Conservation (phyloP, 1,140 invertebrate species). For the Drosophila triauraria region DNA sequence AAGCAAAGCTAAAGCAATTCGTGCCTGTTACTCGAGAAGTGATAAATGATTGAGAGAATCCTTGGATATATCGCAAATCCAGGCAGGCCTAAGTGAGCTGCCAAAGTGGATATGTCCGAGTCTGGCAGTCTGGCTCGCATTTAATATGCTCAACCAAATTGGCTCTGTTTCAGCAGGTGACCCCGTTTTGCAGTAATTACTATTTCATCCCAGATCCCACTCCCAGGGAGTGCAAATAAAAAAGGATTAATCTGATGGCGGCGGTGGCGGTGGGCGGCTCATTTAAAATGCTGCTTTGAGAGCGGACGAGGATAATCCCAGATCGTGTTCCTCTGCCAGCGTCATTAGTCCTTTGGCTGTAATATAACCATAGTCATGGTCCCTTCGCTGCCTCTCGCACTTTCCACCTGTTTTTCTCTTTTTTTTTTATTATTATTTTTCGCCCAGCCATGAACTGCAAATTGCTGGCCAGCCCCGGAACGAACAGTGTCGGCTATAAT, state of each 20-base stretch:
- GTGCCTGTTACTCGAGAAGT: conserved; percentile 30
- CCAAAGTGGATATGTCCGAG: conserved; percentile 19
- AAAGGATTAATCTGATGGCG: conserved; percentile 14
- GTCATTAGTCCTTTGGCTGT: conserved; percentile 18
- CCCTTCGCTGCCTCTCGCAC: background rate
- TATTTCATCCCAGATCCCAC: conserved; percentile 3
- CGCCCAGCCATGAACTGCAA: background rate
- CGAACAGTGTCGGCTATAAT: background rate
- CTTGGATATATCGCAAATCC: conserved; percentile 34
- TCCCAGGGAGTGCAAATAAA: conserved; percentile 6
- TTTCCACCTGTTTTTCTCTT: background rate
- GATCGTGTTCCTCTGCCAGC: conserved; percentile 17
- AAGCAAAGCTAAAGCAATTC: conserved; percentile 20
- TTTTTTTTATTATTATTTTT: background rate
- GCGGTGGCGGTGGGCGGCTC: background rate
- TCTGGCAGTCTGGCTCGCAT: background rate
- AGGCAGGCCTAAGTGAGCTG: conserved; percentile 27
- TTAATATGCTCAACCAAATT: conserved; percentile 17
- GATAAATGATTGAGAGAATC: conserved; percentile 46
- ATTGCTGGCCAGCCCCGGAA: background rate
- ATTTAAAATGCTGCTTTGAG: conserved; percentile 18
- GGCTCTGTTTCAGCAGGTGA: conserved; percentile 8
- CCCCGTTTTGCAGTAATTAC: conserved; percentile 19
- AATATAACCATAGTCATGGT: conserved; percentile 8
- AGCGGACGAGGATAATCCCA: conserved; percentile 12